These are phyloP conservation scores for Dendrolimus pini DNA, from an alignment of 2,888 invertebrate species.

Conservation along the genomic window DNA sequence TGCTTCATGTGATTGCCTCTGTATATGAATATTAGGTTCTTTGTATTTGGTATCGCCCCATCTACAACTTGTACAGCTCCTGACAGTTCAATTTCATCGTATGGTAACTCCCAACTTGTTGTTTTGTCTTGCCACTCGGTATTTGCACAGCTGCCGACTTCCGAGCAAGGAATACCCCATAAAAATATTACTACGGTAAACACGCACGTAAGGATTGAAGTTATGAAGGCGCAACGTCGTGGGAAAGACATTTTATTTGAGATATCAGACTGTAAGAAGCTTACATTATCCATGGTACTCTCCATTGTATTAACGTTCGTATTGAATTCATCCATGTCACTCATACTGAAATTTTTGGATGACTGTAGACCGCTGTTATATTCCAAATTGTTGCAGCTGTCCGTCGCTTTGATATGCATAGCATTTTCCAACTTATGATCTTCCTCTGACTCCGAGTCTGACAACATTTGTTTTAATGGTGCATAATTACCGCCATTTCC, in stretches of 20 bases:
- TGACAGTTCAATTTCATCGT: conserved; percentile 81
- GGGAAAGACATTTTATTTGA: conserved; percentile 80
- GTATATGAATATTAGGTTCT: conserved; percentile 85
- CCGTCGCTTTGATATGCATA: conserved; percentile 41
- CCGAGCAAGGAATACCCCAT: conserved; percentile 86
- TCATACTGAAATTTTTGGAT: conserved; percentile 62
- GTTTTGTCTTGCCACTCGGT: conserved; percentile 75
- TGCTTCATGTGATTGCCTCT: conserved; percentile 80
- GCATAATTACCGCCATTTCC: conserved; percentile 79
- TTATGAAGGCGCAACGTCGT: conserved; percentile 81
- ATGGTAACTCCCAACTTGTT: conserved; percentile 81
- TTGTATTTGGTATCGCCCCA: conserved; percentile 78
- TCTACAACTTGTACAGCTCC: conserved; percentile 83
- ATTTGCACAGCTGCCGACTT: conserved; percentile 80
- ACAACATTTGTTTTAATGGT: conserved; percentile 85
- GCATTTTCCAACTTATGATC: conserved; percentile 69
- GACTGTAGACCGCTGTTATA: conserved; percentile 63
- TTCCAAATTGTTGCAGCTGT: conserved; percentile 61
- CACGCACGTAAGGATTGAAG: conserved; percentile 83
- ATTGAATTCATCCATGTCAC: conserved; percentile 67
- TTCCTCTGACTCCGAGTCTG: conserved; percentile 87
- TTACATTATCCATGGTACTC: conserved; percentile 68
- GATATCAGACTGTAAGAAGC: conserved; percentile 62
- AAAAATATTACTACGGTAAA: conserved; percentile 84
- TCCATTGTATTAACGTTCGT: conserved; percentile 64